These are phyloP conservation scores for Lasioglossum leucozonium DNA, from an alignment of 2,888 invertebrate genomes.

Conservation along the genomic window DNA sequence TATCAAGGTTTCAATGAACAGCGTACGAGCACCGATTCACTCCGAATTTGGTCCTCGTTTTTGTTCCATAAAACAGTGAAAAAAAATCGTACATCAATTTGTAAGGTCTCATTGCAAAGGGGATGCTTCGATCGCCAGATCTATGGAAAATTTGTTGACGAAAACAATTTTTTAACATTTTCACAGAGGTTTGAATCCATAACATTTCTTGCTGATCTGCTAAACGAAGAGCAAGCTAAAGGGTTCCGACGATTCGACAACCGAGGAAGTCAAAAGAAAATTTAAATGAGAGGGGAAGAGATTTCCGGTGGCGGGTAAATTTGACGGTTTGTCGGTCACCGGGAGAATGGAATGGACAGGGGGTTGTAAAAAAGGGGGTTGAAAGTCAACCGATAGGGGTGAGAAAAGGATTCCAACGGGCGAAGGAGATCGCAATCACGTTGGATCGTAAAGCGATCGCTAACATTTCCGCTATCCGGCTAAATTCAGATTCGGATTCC, in stretches of 20 bases:
- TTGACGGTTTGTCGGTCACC: constrained; percentile 6
- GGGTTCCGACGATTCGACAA: no score
- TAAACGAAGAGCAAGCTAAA: neutral
- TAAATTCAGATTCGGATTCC: constrained; percentile 38
- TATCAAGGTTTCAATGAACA: no score
- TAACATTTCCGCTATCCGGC: constrained; percentile 51
- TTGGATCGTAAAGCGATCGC: constrained; percentile 68
- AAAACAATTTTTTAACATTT: no score
- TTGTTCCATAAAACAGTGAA: no score
- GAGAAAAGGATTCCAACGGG: constrained; percentile 20
- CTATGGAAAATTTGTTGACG: no score
- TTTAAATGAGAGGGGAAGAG: neutral
- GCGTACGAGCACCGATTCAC: no score
- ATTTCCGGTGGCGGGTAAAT: neutral
- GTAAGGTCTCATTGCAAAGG: no score
- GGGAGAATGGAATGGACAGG: neutral
- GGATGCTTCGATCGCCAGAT: no score
- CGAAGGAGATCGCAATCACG: constrained; percentile 67
- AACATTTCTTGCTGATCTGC: no score
- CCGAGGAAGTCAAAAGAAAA: neutral
- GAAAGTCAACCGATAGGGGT: constrained; percentile 4
- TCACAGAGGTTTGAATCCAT: no score
- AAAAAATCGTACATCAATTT: no score
- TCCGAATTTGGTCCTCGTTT: no score
- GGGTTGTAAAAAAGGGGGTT: neutral